A percentile compares a stretch with the other conserved stretches of the same genome.
phyloP scores from a whole-genome alignment of 2,888 invertebrate species.

The Epirrhoe alternata region DNA sequence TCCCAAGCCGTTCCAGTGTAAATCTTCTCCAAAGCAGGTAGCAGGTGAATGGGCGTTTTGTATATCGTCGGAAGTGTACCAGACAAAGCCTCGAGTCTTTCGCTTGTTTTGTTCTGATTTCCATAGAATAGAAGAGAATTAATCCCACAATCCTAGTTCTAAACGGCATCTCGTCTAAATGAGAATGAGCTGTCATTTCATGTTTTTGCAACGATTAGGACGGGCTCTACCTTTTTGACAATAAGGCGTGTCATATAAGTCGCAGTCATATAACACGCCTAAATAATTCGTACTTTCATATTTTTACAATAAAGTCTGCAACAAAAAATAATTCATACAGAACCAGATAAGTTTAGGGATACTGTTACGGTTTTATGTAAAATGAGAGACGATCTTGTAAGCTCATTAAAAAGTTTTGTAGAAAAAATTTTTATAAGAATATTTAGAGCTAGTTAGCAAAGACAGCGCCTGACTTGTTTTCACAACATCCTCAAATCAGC shows the following conservation, averaged over 20 bases:
- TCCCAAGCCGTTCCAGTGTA: background rate
- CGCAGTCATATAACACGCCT: too few relatives aligned
- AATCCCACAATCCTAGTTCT: background rate
- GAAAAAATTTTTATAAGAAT: background rate
- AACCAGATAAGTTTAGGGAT: too few relatives aligned
- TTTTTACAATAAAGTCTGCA: too few relatives aligned
- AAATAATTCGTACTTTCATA: too few relatives aligned
- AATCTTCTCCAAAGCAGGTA: slow-evolving; percentile 6
- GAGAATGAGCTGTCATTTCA: background rate
- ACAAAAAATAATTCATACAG: too few relatives aligned
- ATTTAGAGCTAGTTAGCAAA: background rate
- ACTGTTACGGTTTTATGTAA: too few relatives aligned
- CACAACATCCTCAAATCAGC: background rate
- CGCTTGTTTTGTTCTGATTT: slow-evolving; percentile 14
- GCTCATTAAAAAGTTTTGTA: too few relatives aligned
- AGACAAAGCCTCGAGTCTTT: slow-evolving; percentile 13
- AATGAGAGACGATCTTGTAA: too few relatives aligned
- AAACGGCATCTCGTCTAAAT: background rate
- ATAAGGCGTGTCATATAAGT: background rate
- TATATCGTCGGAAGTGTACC: slow-evolving; percentile 27
- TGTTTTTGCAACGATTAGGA: background rate
- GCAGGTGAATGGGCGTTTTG: slow-evolving; percentile 30
- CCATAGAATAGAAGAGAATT: background rate
- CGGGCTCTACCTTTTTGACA: background rate
- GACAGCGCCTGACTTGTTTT: background rate